Base-by-base conservation (phyloP, 2,113 vertebrate species). In the Platichthys stellatus region DNA sequence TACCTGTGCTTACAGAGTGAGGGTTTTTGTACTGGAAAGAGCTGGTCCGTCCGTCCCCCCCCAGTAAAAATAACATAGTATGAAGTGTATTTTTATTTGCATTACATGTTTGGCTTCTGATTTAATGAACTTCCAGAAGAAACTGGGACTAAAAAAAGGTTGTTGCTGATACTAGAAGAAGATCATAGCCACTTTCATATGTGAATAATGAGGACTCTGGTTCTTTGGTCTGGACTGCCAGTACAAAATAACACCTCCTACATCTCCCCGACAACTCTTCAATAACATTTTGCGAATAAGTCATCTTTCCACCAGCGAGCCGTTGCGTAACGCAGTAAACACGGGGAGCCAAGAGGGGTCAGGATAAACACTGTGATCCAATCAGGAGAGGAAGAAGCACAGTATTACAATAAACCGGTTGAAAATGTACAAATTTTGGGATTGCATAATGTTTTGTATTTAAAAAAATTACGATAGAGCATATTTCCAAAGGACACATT, bases 171-270 rank as follows among this genome's bases (percentile, higher is more conserved):
- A 86, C 58, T 57, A 83, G 63, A 76, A 45, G 72, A 79, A 9
- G 38, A 83, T 82, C 77, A 80, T 18, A 71, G 35, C 21, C 45
- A 56, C 54, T 68, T 86, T 70, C 20, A 54, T 24, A 68, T 59
- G 72, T 28, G 68, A 74, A 78, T 65, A 88, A 86, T 83, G 53
- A 83, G 56, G 49, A 83, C 62, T 87, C 78, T 87, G 15, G 35
- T 74, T 85, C 35, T 79, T 73, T 51, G 26, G 81, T 70, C 75
- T 71, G 73, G 60, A 53, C 81, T 86, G 78, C 69, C 73, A 71
- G 80, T 82, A 80, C 66, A 80, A 79, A 84, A 80, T 76, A 81
- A 88, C 82, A 89, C 88, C 80, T 80, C 83, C 84, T 83, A 86
- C 82, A 40, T 65, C 72, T 77, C 72, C 60, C 47, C 73, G 69